These are phyloP conservation scores for Hypolimnas misippus DNA, from an alignment of 2,888 invertebrate species.

Conservation along the genomic window DNA sequence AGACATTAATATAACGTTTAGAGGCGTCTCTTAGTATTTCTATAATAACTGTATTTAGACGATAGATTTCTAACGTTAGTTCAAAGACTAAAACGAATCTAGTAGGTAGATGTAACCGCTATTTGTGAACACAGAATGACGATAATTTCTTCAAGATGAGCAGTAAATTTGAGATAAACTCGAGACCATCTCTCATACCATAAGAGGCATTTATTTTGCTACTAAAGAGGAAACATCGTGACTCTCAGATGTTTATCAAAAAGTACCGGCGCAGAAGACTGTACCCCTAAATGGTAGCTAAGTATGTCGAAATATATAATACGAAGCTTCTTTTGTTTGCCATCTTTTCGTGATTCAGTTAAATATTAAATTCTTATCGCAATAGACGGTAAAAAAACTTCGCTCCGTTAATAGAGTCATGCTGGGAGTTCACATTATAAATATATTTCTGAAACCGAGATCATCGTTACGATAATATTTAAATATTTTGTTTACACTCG, in stretches of 20 bases:
- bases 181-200: slow-evolving; percentile 46
- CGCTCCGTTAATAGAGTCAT: slow-evolving; percentile 22
- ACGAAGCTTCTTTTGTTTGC: slow-evolving; percentile 40
- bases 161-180: slow-evolving; percentile 44
- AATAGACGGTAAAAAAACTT: slow-evolving; percentile 18
- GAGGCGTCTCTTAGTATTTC: no score
- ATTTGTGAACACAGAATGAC: slow-evolving; percentile 37
- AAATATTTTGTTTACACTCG: not conserved
- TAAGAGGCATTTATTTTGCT: slow-evolving; percentile 49
- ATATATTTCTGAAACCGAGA: slow-evolving; percentile 12
- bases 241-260: slow-evolving; percentile 49
- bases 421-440: slow-evolving; percentile 26
- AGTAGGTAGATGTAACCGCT: slow-evolving; percentile 29
- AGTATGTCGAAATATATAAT: slow-evolving; percentile 48
- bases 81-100: slow-evolving; percentile 22
- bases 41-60: no score
- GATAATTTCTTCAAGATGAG: slow-evolving; percentile 43
- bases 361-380: slow-evolving; percentile 30
- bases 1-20: no score
- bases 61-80: no score
- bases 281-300: slow-evolving; percentile 49
- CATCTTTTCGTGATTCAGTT: slow-evolving; percentile 40
- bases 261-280: slow-evolving; percentile 46
- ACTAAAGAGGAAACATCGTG: slow-evolving; percentile 49
- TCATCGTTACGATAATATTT: slow-evolving; percentile 7